A percentile compares a stretch with the other conserved stretches of the same genome.
Evolutionary conservation across 2,888 invertebrate genomes (phyloP).

Genomic region (Dioctria rufipes): DNA sequence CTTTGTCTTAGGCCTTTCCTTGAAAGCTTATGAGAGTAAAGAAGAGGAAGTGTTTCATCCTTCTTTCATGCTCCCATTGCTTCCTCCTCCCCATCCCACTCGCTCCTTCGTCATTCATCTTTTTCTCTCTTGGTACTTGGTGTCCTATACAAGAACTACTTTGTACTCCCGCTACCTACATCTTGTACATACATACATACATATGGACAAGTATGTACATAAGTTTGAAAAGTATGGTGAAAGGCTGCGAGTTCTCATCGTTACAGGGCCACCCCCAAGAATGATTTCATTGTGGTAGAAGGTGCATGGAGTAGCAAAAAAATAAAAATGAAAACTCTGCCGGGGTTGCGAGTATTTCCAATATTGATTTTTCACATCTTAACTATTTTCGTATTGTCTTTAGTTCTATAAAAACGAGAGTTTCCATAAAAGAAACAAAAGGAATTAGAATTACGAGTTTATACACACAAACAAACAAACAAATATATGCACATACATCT

Average conservation of each 20-base stretch:
- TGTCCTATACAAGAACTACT: constrained; percentile 13
- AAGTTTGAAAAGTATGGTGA: background rate
- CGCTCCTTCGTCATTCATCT: constrained; percentile 39
- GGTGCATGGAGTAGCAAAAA: background rate
- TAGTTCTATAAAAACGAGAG: constrained; percentile 1
- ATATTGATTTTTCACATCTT: constrained; percentile 48
- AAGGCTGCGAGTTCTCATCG: constrained; percentile 7
- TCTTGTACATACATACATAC: too few relatives aligned
- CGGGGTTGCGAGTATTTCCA: constrained; percentile 38
- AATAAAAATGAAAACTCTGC: constrained; percentile 22
- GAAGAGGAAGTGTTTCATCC: constrained; percentile 13
- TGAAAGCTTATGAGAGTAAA: constrained; percentile 41
- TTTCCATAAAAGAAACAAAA: background rate
- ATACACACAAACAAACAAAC: background rate
- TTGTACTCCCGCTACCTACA: background rate
- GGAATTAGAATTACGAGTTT: background rate
- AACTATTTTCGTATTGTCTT: constrained; percentile 45
- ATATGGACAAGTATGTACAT: too few relatives aligned
- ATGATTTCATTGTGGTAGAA: constrained; percentile 11
- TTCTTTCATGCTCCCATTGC: background rate
- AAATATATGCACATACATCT: background rate
- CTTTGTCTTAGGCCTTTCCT: constrained; percentile 47
- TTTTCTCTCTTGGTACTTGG: background rate
- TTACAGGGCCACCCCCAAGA: background rate
- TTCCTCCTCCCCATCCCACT: background rate